Percentiles rank a stretch among this genome's conserved stretches.
Conservation (phyloP, 1,140 invertebrate genomes). For the Hyles euphorbiae region DNA sequence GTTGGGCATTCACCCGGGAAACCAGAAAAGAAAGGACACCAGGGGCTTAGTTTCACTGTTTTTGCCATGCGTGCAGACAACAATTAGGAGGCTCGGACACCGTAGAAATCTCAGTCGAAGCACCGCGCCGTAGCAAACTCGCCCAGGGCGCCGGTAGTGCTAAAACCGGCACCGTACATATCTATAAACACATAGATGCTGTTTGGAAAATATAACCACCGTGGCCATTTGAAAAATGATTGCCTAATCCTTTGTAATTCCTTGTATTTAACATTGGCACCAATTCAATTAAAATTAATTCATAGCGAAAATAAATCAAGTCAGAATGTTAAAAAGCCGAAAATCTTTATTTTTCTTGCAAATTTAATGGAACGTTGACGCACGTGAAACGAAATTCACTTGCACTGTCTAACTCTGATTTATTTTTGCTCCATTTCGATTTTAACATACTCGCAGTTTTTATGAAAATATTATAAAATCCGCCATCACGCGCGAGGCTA, state of each 20-base stretch:
- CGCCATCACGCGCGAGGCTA: slow-evolving; percentile 1
- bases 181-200: too few species aligned
- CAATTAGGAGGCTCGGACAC: too few species aligned
- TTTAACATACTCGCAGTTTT: slow-evolving; percentile 5
- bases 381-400: slow-evolving; percentile 27
- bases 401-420: slow-evolving; percentile 27
- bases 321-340: slow-evolving; percentile 13
- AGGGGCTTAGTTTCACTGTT: too few species aligned
- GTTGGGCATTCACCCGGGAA: too few species aligned
- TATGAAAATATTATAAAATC: slow-evolving; percentile 3
- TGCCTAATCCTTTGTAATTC: slow-evolving; percentile 1
- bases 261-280: slow-evolving; percentile 8
- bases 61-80: too few species aligned
- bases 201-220: too few species aligned
- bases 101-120: too few species aligned
- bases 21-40: too few species aligned
- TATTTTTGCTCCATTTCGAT: slow-evolving; percentile 28
- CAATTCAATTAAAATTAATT: slow-evolving; percentile 17
- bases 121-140: too few species aligned
- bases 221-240: too few species aligned
- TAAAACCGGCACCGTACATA: too few species aligned
- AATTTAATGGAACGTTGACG: slow-evolving; percentile 44
- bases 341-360: slow-evolving; percentile 23
- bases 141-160: too few species aligned
- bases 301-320: slow-evolving; percentile 8